phyloP scores from a whole-genome alignment of 2,113 vertebrate species.

The Epinephelus cyanopodus region DNA sequence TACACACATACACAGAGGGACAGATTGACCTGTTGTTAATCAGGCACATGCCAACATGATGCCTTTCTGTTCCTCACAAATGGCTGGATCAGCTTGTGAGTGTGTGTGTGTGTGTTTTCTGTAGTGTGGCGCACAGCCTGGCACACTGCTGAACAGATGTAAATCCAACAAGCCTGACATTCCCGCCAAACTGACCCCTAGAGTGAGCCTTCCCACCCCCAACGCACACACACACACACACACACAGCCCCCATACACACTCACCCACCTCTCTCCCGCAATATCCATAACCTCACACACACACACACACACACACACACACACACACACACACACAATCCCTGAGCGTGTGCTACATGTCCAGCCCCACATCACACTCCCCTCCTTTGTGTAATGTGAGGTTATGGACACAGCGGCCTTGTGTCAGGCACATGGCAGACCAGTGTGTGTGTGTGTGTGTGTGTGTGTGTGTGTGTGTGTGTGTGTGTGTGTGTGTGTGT shows the following conservation, averaged over 20 bases:
- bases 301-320: constrained; percentile 29
- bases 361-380: constrained; percentile 34
- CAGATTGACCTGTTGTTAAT: constrained; percentile 89
- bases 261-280: constrained; percentile 43
- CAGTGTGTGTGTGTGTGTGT: constrained; percentile 35
- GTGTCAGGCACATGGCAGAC: constrained; percentile 88
- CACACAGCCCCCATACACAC: constrained; percentile 25
- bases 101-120: constrained; percentile 34
- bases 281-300: constrained; percentile 30
- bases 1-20: constrained; percentile 73
- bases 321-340: constrained; percentile 18
- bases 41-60: constrained; percentile 84
- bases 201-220: constrained; percentile 81
- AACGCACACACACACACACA: constrained; percentile 34
- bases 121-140: constrained; percentile 75
- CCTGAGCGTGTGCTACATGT: constrained; percentile 42
- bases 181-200: constrained; percentile 87
- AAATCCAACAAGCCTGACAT: constrained; percentile 83
- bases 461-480: constrained; percentile 26
- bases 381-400: constrained; percentile 47
- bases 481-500: constrained; percentile 50
- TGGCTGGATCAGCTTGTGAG: constrained; percentile 83
- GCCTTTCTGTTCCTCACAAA: constrained; percentile 75
- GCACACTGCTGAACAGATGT: constrained; percentile 89
- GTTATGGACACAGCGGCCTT: constrained; percentile 86